These are phyloP conservation scores for Homarus americanus DNA, from an alignment of 1,140 invertebrate species.

Conservation along the genomic window DNA sequence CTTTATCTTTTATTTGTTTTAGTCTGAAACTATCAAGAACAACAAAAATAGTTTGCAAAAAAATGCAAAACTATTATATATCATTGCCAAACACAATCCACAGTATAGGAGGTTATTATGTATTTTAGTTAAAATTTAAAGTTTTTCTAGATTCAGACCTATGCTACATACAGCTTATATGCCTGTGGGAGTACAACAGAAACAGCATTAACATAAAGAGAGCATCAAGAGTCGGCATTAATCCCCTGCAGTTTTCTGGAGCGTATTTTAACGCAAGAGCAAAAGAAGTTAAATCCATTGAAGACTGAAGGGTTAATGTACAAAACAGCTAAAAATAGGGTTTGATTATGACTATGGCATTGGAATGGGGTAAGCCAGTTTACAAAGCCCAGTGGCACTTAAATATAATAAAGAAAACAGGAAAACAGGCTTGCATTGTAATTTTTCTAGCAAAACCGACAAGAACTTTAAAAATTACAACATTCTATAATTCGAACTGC, in stretches of 20 bases:
- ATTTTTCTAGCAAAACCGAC: background rate
- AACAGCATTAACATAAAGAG: slow-evolving; percentile 15
- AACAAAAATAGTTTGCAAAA: background rate
- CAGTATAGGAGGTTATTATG: too few relatives aligned
- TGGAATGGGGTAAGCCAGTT: slow-evolving; percentile 13
- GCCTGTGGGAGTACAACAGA: slow-evolving; percentile 3
- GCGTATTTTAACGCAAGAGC: background rate
- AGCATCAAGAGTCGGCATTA: background rate
- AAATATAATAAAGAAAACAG: background rate
- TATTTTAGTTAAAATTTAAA: background rate
- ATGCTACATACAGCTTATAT: background rate
- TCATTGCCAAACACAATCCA: background rate
- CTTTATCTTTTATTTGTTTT: background rate
- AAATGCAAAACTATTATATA: background rate
- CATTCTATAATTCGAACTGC: background rate
- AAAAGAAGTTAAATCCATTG: slow-evolving; percentile 4
- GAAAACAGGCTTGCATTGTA: background rate
- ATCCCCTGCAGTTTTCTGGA: background rate
- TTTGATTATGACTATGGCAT: slow-evolving; percentile 17
- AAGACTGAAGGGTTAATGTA: slow-evolving; percentile 8
- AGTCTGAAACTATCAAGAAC: background rate
- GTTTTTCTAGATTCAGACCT: background rate
- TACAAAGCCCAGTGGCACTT: background rate
- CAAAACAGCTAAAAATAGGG: background rate
- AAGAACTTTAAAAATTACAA: background rate